phyloP scores from a whole-genome alignment of 2,797 vertebrate species.

The Sternotherus odoratus region DNA sequence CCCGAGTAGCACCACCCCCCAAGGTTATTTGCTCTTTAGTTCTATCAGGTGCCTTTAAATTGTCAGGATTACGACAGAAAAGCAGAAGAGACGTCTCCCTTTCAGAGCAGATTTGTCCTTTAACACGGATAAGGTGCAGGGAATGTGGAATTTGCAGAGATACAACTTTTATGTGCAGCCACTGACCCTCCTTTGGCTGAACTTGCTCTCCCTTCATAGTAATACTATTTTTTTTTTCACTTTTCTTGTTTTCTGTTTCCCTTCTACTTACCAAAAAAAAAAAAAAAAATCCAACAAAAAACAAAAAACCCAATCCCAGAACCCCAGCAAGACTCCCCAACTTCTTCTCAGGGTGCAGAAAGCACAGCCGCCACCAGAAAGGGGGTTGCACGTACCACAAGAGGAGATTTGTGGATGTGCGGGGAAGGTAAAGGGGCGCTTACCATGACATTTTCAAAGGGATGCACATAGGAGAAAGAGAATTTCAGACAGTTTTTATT shows the following conservation, averaged over 20 bases:
- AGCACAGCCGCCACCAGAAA: background rate
- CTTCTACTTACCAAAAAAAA: background rate
- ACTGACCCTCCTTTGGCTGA: background rate
- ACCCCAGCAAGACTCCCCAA: background rate
- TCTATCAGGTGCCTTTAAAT: background rate
- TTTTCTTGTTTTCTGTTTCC: background rate
- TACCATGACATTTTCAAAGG: background rate
- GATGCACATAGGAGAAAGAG: background rate
- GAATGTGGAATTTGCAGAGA: background rate
- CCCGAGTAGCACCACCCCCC: background rate
- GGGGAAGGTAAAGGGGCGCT: background rate
- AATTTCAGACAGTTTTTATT: background rate
- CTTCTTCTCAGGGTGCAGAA: background rate
- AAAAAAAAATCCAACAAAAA: too few species aligned
- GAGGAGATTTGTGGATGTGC: background rate
- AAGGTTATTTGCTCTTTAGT: background rate
- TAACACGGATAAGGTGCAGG: background rate
- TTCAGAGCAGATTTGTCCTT: background rate
- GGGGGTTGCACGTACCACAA: background rate
- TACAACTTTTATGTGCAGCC: background rate
- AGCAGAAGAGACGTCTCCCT: background rate
- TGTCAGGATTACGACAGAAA: background rate
- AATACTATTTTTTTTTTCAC: conserved; percentile 16
- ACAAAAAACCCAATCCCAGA: background rate
- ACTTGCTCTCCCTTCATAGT: background rate